These are phyloP conservation scores for Pithys albifrons DNA, from an alignment of 2,113 vertebrate species.

Conservation along the genomic window DNA sequence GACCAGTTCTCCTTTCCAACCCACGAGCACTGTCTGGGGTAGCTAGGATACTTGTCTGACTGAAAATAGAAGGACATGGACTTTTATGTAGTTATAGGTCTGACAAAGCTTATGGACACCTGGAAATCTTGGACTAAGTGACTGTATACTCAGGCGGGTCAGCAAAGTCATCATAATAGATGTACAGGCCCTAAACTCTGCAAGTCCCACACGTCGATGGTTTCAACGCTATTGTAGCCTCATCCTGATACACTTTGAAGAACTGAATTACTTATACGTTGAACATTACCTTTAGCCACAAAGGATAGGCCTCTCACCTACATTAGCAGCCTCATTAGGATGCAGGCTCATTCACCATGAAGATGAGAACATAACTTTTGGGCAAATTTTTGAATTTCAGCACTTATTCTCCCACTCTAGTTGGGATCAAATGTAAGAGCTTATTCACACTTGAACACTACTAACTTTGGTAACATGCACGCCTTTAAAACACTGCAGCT, in stretches of 20 bases:
- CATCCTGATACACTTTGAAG: not conserved
- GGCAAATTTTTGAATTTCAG: not conserved
- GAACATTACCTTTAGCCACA: not conserved
- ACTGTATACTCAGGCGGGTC: not conserved
- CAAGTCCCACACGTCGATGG: rapidly evolving
- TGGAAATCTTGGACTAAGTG: not conserved
- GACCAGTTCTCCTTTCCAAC: not conserved
- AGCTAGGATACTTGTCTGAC: not conserved
- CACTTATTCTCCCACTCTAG: not conserved
- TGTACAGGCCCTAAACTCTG: not conserved
- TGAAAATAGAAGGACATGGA: not conserved
- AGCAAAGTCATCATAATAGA: not conserved
- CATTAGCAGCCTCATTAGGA: not conserved
- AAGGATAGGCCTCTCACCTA: not conserved
- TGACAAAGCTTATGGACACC: not conserved
- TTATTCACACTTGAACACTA: not conserved
- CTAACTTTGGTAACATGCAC: not conserved
- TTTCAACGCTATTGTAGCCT: not conserved
- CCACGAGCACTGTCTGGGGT: not conserved
- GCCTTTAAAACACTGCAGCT: not conserved
- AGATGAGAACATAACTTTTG: not conserved
- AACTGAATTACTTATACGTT: not conserved
- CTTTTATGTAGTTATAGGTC: not conserved
- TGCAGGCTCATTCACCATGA: not conserved
- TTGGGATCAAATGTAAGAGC: not conserved